Evolutionary conservation across 1,140 invertebrate species (phyloP).

Genomic region (Drosophila novamexicana): DNA sequence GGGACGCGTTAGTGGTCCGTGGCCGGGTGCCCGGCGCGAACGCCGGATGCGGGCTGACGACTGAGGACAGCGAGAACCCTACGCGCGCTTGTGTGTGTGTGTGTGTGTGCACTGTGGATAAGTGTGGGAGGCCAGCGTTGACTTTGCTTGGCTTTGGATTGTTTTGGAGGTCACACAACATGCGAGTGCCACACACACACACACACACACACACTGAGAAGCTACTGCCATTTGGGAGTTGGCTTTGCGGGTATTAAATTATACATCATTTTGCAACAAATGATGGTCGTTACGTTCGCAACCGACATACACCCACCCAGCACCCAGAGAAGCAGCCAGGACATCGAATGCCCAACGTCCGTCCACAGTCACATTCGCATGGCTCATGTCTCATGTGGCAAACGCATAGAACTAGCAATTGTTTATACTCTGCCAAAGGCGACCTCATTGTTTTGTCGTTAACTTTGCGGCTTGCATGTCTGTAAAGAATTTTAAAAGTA

Average conservation of each 20-base stretch:
- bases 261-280: conserved; percentile 84
- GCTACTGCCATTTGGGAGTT: conserved; percentile 73
- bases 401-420: conserved; percentile 35
- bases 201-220: conserved; percentile 18
- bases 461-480: conserved; percentile 14
- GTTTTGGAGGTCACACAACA: conserved; percentile 72
- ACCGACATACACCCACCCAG: conserved; percentile 16
- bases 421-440: conserved; percentile 31
- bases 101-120: conserved; percentile 44
- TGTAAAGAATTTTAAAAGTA: neutral
- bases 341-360: conserved; percentile 16
- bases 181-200: conserved; percentile 17
- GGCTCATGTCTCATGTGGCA: conserved; percentile 47
- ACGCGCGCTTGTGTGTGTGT: neutral
- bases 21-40: conserved; percentile 43
- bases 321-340: conserved; percentile 2
- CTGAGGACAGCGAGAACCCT: conserved; percentile 1
- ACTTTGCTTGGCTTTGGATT: conserved; percentile 73
- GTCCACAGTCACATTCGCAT: conserved; percentile 10
- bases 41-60: conserved; percentile 39
- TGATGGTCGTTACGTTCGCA: conserved; percentile 78
- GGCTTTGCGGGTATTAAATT: conserved; percentile 84
- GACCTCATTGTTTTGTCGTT: conserved; percentile 35
- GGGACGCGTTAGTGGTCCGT: conserved; percentile 81
- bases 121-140: conserved; percentile 61